Conservation (phyloP, 2,797 vertebrate genomes). For the Notoglanidium macrostoma region DNA sequence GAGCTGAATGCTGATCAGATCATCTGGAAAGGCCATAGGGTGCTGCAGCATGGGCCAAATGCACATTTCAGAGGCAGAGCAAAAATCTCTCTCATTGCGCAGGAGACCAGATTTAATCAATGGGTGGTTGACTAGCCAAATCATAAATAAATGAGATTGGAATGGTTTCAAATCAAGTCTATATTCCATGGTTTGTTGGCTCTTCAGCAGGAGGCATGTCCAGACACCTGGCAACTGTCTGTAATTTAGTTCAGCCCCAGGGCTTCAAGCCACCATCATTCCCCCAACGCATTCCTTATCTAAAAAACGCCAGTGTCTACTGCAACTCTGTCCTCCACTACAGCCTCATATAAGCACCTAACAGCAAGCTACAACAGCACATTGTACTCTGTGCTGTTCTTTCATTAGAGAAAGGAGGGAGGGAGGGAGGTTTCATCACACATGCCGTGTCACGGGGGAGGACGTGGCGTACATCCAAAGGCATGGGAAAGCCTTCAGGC, state of each 20-base stretch:
- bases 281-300: slow-evolving; percentile 53
- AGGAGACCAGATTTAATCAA: neutral
- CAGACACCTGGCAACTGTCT: slow-evolving; percentile 39
- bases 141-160: neutral
- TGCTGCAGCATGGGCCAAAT: slow-evolving; percentile 4
- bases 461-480: slow-evolving; percentile 12
- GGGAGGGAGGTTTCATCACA: slow-evolving; percentile 17
- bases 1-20: slow-evolving; percentile 28
- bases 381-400: slow-evolving; percentile 14
- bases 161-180: neutral
- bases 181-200: neutral
- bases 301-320: slow-evolving; percentile 51
- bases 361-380: slow-evolving; percentile 34
- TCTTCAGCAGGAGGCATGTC: slow-evolving; percentile 47
- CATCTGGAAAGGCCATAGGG: slow-evolving; percentile 37
- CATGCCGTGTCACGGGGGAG: neutral
- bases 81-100: slow-evolving; percentile 4
- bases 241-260: slow-evolving; percentile 53
- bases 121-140: neutral
- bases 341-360: slow-evolving; percentile 24
- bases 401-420: slow-evolving; percentile 54
- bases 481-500: slow-evolving; percentile 32
- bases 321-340: neutral
- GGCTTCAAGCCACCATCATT: slow-evolving; percentile 11
- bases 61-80: slow-evolving; percentile 25